phyloP scores from a whole-genome alignment of 64 coral and sea anemone species.

The Actinia equina region DNA sequence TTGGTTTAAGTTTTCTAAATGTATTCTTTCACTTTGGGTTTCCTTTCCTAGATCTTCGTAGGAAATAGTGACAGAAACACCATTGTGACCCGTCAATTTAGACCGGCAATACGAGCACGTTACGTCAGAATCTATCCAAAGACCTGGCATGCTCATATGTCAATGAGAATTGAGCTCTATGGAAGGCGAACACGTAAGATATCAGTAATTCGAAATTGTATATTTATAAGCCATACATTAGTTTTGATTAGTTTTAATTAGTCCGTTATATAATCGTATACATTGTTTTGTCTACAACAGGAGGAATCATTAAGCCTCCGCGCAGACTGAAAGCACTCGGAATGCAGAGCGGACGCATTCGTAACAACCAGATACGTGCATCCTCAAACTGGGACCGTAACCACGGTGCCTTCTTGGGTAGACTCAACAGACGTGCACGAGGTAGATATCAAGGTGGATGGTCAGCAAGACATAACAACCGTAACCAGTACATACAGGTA shows the following conservation, averaged over 20 bases:
- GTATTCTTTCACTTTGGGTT: neutral
- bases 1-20: too few species aligned
- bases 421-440: conserved; percentile 39
- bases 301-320: neutral
- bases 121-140: conserved; percentile 1
- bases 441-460: conserved; percentile 19
- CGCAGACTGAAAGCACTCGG: conserved; percentile 14
- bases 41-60: conserved; percentile 49
- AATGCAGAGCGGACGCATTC: conserved; percentile 48
- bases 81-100: neutral
- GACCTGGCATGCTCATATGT: conserved; percentile 17
- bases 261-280: too few species aligned
- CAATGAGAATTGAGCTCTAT: neutral
- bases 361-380: conserved; percentile 50
- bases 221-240: neutral
- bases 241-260: neutral
- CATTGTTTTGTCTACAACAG: neutral
- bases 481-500: conserved; percentile 52
- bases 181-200: neutral
- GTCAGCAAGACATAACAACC: conserved; percentile 40
- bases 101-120: neutral
- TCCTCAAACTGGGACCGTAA: conserved; percentile 32
- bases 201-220: neutral
- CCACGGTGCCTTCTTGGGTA: conserved; percentile 32
- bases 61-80: conserved; percentile 20